A percentile compares a stretch with the other conserved stretches of the same genome.
These are phyloP conservation scores for Sinocyclocheilus anophthalmus DNA, from an alignment of 2,113 vertebrate species.

Conservation along the genomic window DNA sequence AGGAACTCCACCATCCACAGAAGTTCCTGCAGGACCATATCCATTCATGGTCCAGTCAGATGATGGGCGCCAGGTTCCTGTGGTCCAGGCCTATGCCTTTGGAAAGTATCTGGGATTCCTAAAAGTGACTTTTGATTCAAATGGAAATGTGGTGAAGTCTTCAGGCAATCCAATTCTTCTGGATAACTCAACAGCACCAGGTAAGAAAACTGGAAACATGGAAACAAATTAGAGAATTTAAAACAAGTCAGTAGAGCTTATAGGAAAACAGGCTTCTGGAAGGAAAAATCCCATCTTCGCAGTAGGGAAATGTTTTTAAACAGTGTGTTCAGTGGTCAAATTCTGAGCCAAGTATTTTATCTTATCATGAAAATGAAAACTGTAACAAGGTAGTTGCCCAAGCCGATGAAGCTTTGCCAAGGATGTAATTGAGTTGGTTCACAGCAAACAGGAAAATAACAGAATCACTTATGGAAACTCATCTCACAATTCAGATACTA, in stretches of 20 bases:
- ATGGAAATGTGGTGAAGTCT: conserved; percentile 79
- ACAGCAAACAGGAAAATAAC: too few species aligned
- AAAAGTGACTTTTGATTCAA: conserved; percentile 83
- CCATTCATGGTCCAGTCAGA: conserved; percentile 83
- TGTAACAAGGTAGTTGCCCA: not conserved
- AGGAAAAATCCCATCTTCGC: not conserved
- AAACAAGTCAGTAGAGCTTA: not conserved
- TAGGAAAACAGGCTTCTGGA: not conserved
- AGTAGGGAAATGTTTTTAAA: not conserved
- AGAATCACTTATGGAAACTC: too few species aligned
- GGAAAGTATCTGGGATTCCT: conserved; percentile 92
- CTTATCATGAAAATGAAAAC: not conserved
- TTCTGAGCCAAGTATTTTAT: not conserved
- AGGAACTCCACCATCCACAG: conserved; percentile 82
- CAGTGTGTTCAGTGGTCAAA: not conserved
- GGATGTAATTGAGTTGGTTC: not conserved
- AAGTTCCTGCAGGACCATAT: conserved; percentile 80
- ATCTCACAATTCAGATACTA: too few species aligned
- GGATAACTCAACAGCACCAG: conserved; percentile 79
- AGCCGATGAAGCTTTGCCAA: not conserved
- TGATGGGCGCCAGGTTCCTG: conserved; percentile 82
- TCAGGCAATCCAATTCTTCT: conserved; percentile 91
- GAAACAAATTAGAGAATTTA: not conserved
- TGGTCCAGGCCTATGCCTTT: conserved; percentile 93
- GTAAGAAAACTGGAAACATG: conserved; percentile 63